Conservation (phyloP, 2,797 vertebrate genomes). For the Poliocrania exsul region DNA sequence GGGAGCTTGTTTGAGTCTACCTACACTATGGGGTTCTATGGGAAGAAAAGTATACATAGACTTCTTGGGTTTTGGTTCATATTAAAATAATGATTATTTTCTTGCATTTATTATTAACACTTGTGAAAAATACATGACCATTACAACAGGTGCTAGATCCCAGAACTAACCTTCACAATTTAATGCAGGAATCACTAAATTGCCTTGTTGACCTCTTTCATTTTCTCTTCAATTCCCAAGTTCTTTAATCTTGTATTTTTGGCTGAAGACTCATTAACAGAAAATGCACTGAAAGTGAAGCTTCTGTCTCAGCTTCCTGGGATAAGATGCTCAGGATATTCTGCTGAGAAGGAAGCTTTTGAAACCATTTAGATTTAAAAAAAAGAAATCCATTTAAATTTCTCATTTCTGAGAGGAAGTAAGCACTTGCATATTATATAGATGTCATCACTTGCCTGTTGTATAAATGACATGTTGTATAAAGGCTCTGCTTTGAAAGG, state of each 20-base stretch:
- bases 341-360: not conserved
- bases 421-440: not conserved
- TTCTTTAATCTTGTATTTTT: not conserved
- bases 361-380: not conserved
- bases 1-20: not conserved
- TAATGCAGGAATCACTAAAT: not conserved
- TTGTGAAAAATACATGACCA: not conserved
- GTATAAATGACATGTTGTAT: not conserved
- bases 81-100: not conserved
- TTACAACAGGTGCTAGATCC: not conserved
- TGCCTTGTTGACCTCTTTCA: not conserved
- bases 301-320: not conserved
- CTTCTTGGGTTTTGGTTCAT: not conserved
- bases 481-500: not conserved
- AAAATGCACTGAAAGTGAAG: not conserved
- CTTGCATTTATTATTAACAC: not conserved
- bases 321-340: not conserved
- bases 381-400: not conserved
- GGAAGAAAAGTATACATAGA: rapidly evolving
- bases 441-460: not conserved
- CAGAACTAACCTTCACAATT: not conserved
- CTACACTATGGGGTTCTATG: not conserved
- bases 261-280: not conserved
- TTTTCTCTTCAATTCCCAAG: not conserved
- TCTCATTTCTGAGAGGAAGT: not conserved